Percentiles rank a stretch among this genome's conserved stretches.
Evolutionary conservation across 2,888 invertebrate genomes (phyloP).

Genomic region (Orthosia incerta): DNA sequence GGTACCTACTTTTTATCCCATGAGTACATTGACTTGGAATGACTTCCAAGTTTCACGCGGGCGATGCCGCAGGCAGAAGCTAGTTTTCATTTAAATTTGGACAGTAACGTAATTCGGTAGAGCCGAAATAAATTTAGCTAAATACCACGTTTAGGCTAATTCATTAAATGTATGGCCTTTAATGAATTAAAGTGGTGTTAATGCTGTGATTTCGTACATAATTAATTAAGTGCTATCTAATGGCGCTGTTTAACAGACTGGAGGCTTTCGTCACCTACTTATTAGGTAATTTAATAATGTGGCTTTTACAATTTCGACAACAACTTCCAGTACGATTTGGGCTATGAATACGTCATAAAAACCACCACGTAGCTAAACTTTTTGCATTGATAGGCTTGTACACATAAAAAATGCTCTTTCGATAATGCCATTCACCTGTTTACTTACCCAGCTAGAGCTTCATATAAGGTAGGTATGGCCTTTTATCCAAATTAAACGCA

Average conservation of each 20-base stretch:
- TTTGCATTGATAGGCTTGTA: neutral
- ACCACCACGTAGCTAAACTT: neutral
- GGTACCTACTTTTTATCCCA: too few relatives aligned
- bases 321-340: neutral
- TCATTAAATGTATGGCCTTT: constrained; percentile 47
- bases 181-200: constrained; percentile 49
- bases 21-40: too few relatives aligned
- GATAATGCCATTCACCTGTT: neutral
- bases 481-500: constrained; percentile 5
- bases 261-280: constrained; percentile 23
- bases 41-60: too few relatives aligned
- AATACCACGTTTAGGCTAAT: constrained; percentile 22
- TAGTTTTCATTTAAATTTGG: neutral
- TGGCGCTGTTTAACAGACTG: constrained; percentile 11
- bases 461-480: neutral
- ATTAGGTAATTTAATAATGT: neutral
- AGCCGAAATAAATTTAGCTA: constrained; percentile 22
- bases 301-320: neutral
- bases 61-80: too few relatives aligned
- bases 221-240: constrained; percentile 45
- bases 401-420: neutral
- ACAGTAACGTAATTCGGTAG: constrained; percentile 8
- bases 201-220: constrained; percentile 48
- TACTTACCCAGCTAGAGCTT: neutral
- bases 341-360: neutral